These are phyloP conservation scores for Balanococcus diminutus DNA, from an alignment of 2,888 invertebrate species.

Conservation along the genomic window DNA sequence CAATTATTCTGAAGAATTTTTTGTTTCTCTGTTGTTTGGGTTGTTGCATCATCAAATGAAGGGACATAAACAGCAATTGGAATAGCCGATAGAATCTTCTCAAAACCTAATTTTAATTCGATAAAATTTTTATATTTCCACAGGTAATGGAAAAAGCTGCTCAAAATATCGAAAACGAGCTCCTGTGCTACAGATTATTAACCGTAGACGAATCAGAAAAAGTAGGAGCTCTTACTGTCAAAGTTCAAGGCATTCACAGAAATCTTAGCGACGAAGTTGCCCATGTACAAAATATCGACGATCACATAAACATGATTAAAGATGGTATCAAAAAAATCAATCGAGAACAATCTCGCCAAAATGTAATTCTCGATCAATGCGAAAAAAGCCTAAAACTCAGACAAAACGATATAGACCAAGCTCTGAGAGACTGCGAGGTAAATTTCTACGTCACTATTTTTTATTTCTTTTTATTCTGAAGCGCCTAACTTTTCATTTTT, in stretches of 20 bases:
- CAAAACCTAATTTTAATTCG: no score
- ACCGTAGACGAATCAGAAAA: slow-evolving; percentile 78
- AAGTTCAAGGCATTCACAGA: slow-evolving; percentile 73
- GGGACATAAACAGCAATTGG: no score
- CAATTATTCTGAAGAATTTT: no score
- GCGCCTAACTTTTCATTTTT: not conserved
- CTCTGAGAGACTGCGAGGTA: slow-evolving; percentile 74
- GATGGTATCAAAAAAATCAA: slow-evolving; percentile 73
- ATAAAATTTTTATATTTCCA: not conserved
- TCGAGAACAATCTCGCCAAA: slow-evolving; percentile 70
- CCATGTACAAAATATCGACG: slow-evolving; percentile 74
- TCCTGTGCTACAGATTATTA: slow-evolving; percentile 75
- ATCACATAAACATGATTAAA: slow-evolving; percentile 75
- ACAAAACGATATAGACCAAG: slow-evolving; percentile 74
- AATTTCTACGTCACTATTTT: not conserved
- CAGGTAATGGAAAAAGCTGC: slow-evolving; percentile 58
- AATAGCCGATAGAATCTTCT: no score
- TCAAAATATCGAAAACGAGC: slow-evolving; percentile 73
- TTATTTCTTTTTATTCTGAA: not conserved
- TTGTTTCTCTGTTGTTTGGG: no score
- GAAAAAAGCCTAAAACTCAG: slow-evolving; percentile 72
- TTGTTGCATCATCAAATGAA: no score
- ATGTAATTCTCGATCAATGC: slow-evolving; percentile 70
- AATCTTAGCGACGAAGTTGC: slow-evolving; percentile 80
- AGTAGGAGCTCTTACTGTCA: slow-evolving; percentile 72